These are phyloP conservation scores for Hylaea fasciaria DNA, from an alignment of 2,888 invertebrate species.

Conservation along the genomic window DNA sequence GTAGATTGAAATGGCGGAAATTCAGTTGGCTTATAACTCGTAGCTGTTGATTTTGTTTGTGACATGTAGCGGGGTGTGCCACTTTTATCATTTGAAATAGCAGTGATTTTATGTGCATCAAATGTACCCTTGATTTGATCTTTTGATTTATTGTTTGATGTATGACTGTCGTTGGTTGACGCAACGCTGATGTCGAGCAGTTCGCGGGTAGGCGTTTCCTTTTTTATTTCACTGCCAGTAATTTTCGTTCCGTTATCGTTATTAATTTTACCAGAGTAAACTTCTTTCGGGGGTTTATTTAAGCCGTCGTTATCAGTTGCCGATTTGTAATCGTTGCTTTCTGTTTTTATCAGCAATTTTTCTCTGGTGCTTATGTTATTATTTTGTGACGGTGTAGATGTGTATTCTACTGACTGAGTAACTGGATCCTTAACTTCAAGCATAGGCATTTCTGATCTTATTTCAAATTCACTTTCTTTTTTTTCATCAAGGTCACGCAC, in stretches of 20 bases:
- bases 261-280: not conserved
- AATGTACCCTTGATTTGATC: constrained; percentile 18
- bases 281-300: not conserved
- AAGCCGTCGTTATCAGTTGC: not conserved
- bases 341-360: constrained; percentile 1
- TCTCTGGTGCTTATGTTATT: constrained; percentile 3
- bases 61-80: constrained; percentile 23
- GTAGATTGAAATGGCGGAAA: constrained; percentile 19
- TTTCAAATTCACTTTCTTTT: constrained; percentile 11
- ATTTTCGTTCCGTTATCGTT: constrained; percentile 2
- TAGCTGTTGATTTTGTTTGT: constrained; percentile 24
- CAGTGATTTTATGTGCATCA: constrained; percentile 23
- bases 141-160: constrained; percentile 22
- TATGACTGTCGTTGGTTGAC: constrained; percentile 5
- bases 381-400: not conserved
- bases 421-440: not conserved
- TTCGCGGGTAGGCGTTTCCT: constrained; percentile 12
- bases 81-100: constrained; percentile 27
- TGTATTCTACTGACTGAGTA: not conserved
- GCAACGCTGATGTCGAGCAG: constrained; percentile 7
- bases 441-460: constrained; percentile 4
- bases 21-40: constrained; percentile 17
- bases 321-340: not conserved
- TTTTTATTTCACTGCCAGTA: constrained; percentile 5
- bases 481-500: constrained; percentile 4